phyloP scores from a whole-genome alignment of 2,888 invertebrate species.

The Nymphalis c-album region DNA sequence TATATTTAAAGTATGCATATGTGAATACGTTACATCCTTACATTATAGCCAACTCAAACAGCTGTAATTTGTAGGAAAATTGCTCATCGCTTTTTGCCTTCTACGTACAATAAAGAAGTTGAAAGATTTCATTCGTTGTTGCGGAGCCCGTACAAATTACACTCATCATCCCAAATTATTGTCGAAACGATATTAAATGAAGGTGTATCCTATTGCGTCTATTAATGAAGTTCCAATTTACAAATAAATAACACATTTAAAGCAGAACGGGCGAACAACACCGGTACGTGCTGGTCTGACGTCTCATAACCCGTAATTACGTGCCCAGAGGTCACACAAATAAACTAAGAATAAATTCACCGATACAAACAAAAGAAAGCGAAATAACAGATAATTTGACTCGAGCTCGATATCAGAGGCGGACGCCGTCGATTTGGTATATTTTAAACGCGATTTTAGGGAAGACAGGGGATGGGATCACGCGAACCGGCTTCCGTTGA shows the following conservation, averaged over 20 bases:
- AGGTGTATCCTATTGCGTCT: conserved; percentile 69
- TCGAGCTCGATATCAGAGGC: conserved; percentile 60
- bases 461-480: conserved; percentile 59
- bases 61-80: conserved; percentile 61
- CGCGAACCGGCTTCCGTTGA: conserved; percentile 61
- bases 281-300: conserved; percentile 62
- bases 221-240: conserved; percentile 78
- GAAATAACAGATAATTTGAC: conserved; percentile 76
- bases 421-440: conserved; percentile 67
- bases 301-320: conserved; percentile 71
- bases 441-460: conserved; percentile 65
- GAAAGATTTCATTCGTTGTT: conserved; percentile 46
- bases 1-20: not conserved
- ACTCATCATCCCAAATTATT: conserved; percentile 70
- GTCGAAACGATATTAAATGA: conserved; percentile 78
- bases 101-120: conserved; percentile 38
- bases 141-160: conserved; percentile 61
- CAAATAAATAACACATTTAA: conserved; percentile 79
- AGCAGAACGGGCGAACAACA: conserved; percentile 62
- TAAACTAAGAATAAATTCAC: conserved; percentile 65
- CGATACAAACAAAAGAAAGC: conserved; percentile 75
- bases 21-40: not conserved
- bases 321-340: conserved; percentile 77
- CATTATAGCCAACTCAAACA: conserved; percentile 11
- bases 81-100: conserved; percentile 52